Base-by-base conservation (phyloP, 2,113 vertebrate species). In the Alosa alosa region DNA sequence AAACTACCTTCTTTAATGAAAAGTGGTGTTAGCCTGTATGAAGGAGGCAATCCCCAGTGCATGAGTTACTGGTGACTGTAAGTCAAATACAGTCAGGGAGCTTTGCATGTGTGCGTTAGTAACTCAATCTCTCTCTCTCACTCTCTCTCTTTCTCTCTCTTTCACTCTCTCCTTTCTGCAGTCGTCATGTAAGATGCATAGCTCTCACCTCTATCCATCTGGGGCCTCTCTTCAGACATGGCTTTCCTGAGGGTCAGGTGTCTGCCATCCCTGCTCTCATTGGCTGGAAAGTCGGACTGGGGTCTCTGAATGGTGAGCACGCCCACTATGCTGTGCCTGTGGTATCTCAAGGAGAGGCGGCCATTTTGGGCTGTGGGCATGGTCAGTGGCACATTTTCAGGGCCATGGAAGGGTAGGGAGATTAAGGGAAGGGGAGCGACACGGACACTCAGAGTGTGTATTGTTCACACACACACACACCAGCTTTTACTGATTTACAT, bases 241-340 rank as follows among this genome's bases (percentile, higher is more conserved):
- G 96, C 96, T 94, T 99, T 99, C 96, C 97, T 98, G 97, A 99
- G 97, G 96, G 96, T 98, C 95, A 97, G 96, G 94, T 96, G 97
- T 94, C 96, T 96, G 96, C 96, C 96, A 92, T 97, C 97, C 96
- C 97, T 96, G 96, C 93, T 97, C 95, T 97, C 96, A 96, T 94
- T 97, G 97, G 96, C 96, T 94, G 97, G 96, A 96, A 97, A 97
- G 94, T 98, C 97, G 94, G 96, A 97, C 95, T 96, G 97, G 96
- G 97, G 96, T 97, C 96, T 98, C 94, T 98, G 98, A 97, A 97
- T 96, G 91, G 97, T 97, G 95, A 98, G 96, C 94, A 97, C 96
- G 93, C 98, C 98, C 94, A 95, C 97, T 96, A 99, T 95, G 97
- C 97, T 98, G 97, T 99, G 98, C 95, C 98, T 97, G 96, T 98